These are phyloP conservation scores for Misgurnus mizolepis DNA, from an alignment of 2,113 vertebrate genomes.

Conservation along the genomic window DNA sequence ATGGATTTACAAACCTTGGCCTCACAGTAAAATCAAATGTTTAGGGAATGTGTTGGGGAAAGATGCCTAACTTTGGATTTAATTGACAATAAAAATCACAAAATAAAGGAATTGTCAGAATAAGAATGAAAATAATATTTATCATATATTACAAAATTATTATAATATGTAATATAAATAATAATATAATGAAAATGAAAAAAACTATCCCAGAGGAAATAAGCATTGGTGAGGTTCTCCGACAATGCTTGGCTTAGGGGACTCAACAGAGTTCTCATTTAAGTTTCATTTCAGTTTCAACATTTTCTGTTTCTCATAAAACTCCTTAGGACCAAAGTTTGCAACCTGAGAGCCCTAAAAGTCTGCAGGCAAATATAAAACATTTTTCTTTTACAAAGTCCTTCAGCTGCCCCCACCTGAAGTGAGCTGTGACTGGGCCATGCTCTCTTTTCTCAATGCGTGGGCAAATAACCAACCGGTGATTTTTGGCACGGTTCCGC, in stretches of 20 bases:
- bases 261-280: not conserved
- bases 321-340: not conserved
- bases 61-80: slow-evolving; percentile 45
- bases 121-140: slow-evolving; percentile 9
- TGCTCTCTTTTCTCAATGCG: slow-evolving; percentile 55
- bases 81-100: slow-evolving; percentile 46
- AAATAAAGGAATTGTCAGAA: slow-evolving; percentile 48
- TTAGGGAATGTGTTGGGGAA: not conserved
- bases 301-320: not conserved
- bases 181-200: too few species aligned
- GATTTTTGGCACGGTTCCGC: slow-evolving; percentile 59
- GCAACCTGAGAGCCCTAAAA: not conserved
- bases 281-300: not conserved
- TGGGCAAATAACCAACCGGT: slow-evolving; percentile 62
- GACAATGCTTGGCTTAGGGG: not conserved
- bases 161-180: too few species aligned
- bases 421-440: slow-evolving; percentile 5
- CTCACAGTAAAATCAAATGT: not conserved
- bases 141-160: too few species aligned
- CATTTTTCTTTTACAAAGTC: not conserved
- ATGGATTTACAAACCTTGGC: slow-evolving; percentile 20
- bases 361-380: not conserved
- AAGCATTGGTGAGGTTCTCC: not conserved
- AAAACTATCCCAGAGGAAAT: slow-evolving; percentile 34
- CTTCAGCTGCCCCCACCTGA: not conserved